Evolutionary conservation across 2,888 invertebrate genomes (phyloP), one percentile per base, ranked within the genome.

Genomic region (Sipunculus nudus): DNA sequence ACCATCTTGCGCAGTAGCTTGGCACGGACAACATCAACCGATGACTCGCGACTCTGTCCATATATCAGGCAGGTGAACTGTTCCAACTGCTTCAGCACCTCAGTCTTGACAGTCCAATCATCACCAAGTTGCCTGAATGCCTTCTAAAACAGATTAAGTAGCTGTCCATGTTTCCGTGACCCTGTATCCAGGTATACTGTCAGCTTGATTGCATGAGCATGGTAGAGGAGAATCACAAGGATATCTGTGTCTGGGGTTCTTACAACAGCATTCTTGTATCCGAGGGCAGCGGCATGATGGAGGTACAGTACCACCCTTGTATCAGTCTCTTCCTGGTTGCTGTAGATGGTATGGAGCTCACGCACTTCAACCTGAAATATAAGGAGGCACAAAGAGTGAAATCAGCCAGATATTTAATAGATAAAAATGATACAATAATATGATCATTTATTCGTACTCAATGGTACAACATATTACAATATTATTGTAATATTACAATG

Each of bases 1-100:
- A 60, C 63, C 54, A 60, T 63, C 31, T 62, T 46, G 23, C 41
- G 8, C 53, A 61, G 43, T 40, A 53, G 6, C 2, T 23, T 53
- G 41, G 6, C 38, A 23, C 59, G 32, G 2, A 59, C 59, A 43
- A 19, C 40, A 31, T 59, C 39, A 10, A 59, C 38, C 10, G 48
- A 47, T 16, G 40, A 23, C 19, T 59, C 32, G 8, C 40, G 40
- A 25, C 5, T 2, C 0, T 48, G 49, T 23, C 59, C 58, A 40
- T 58, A 58, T 48, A 57, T 43, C n/a, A 61, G 32, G 38, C 57
- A 59, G 1, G 50, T 54, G 49, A 60, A 55, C 23, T 28, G 16
- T 25, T 53, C 40, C 2, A 59, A 2, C 16, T 53, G 1, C 43
- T 2, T 43, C 21, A 53, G 13, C 21, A 31, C 29, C 5, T 26